Evolutionary conservation across 2,113 vertebrate genomes (phyloP).

Genomic region (Mus musculus): DNA sequence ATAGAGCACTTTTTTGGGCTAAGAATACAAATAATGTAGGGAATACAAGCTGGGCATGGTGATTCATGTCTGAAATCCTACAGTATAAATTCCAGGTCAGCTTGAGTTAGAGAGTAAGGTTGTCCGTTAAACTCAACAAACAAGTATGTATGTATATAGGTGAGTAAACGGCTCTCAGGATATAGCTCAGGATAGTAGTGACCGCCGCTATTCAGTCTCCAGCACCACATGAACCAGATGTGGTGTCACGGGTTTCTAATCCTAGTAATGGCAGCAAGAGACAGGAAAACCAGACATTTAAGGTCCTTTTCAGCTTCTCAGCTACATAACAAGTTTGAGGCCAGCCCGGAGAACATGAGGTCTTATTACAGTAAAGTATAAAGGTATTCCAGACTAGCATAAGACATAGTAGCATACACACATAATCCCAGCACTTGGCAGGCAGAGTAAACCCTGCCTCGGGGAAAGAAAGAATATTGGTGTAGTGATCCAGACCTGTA

Average conservation of each 20-base stretch:
- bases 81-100: not conserved
- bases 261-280: not conserved
- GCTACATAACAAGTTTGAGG: not conserved
- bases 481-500: not conserved
- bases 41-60: not conserved
- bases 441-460: not conserved
- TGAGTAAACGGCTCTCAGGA: not conserved
- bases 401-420: not conserved
- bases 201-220: not conserved
- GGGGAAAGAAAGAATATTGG: not conserved
- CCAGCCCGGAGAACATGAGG: not conserved
- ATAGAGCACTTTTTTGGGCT: not conserved
- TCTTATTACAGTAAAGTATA: not conserved
- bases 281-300: not conserved
- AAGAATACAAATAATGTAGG: not conserved
- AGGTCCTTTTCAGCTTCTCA: not conserved
- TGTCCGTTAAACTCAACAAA: not conserved
- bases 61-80: not conserved
- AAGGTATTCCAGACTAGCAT: not conserved
- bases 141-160: not conserved
- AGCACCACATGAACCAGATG: not conserved
- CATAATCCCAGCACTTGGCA: not conserved
- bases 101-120: not conserved
- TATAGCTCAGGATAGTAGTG: not conserved
- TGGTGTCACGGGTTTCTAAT: not conserved